phyloP scores from a whole-genome alignment of 1,140 invertebrate species.

The Oedothorax gibbosus region DNA sequence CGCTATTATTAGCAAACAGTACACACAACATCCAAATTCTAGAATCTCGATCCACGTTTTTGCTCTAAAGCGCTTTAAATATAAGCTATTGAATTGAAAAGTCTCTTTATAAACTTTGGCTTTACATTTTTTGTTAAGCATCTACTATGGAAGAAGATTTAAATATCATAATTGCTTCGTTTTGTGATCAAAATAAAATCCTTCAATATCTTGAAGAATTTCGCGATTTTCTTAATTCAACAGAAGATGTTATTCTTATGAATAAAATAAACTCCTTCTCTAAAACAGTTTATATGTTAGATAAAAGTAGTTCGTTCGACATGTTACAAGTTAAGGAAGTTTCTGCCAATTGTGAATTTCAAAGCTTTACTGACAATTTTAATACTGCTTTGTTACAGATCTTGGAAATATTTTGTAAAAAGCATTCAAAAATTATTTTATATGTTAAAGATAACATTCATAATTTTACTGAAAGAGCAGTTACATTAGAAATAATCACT shows the following conservation, averaged over 20 bases:
- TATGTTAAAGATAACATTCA: not conserved
- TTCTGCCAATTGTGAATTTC: not conserved
- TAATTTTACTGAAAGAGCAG: not conserved
- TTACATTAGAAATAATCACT: not conserved
- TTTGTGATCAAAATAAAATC: constrained; percentile 2
- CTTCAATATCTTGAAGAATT: constrained; percentile 13
- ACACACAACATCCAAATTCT: no score
- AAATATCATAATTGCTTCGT: not conserved
- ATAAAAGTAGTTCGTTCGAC: constrained; percentile 12
- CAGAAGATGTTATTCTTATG: not conserved
- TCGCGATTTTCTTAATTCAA: not conserved
- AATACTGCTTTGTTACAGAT: not conserved
- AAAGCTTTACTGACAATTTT: not conserved
- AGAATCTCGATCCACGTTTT: no score
- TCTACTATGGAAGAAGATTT: not conserved
- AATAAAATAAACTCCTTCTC: not conserved
- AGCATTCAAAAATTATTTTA: constrained; percentile 1
- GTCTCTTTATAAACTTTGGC: no score
- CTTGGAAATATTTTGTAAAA: constrained; percentile 7
- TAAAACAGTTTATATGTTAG: not conserved
- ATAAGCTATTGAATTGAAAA: no score
- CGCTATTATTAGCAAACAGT: no score
- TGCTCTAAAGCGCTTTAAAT: no score
- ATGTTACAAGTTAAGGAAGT: not conserved
- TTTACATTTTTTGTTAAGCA: no score